Percentiles rank a stretch among this genome's conserved stretches.
Evolutionary conservation across 2,797 vertebrate species (phyloP).

Genomic region (Enteromius afrohamiltoni): DNA sequence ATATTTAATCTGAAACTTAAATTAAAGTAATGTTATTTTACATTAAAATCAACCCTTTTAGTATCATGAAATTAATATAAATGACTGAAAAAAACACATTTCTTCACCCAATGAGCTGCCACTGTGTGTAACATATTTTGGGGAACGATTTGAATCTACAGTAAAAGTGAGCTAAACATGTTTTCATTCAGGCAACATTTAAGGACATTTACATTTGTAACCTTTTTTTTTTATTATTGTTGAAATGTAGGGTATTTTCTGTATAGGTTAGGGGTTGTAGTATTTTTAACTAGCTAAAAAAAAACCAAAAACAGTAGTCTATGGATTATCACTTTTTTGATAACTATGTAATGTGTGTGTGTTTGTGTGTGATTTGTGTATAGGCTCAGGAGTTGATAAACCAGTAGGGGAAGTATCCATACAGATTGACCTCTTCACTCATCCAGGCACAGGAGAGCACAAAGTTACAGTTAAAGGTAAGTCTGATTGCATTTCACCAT

Average conservation of each 20-base stretch:
- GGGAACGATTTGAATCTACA: not conserved
- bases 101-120: not conserved
- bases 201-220: not conserved
- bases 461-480: slow-evolving; percentile 96
- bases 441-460: slow-evolving; percentile 91
- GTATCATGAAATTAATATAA: not conserved
- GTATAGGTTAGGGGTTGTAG: not conserved
- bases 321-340: not conserved
- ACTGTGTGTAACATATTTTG: not conserved
- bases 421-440: slow-evolving; percentile 93
- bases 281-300: not conserved
- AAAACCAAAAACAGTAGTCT: too few relatives aligned
- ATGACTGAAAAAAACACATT: not conserved
- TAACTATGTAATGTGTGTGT: not conserved
- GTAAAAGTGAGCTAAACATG: not conserved
- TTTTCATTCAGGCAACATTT: not conserved
- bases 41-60: not conserved
- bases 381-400: slow-evolving; percentile 90
- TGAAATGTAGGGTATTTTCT: not conserved
- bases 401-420: slow-evolving; percentile 93
- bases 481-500: slow-evolving; percentile 13
- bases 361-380: slow-evolving; percentile 9
- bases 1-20: not conserved
- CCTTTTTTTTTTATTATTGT: not conserved
- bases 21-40: not conserved